These are phyloP conservation scores for Bombus consobrinus DNA, from an alignment of 1,140 invertebrate species.

Conservation along the genomic window DNA sequence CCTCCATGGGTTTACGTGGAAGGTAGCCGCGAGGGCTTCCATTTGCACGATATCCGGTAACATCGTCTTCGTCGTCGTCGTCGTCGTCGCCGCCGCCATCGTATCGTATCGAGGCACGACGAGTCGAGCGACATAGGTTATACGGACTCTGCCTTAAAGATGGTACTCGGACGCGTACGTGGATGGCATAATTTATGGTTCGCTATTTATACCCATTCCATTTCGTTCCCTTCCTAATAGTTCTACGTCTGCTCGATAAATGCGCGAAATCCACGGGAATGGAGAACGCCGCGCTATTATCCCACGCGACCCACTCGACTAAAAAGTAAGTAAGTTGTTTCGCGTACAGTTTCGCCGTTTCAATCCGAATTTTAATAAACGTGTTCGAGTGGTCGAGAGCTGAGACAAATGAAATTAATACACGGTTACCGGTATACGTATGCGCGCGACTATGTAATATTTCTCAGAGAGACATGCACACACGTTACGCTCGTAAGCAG, in stretches of 20 bases:
- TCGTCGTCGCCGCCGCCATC: not conserved
- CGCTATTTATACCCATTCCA: conserved; percentile 70
- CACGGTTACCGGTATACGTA: no score
- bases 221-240: conserved; percentile 15
- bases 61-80: not conserved
- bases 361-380: not conserved
- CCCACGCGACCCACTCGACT: not conserved
- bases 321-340: not conserved
- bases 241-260: not conserved
- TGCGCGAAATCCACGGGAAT: conserved; percentile 6
- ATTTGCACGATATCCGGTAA: conserved; percentile 57
- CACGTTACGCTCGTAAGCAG: no score
- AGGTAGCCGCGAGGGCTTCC: conserved; percentile 29
- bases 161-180: conserved; percentile 68
- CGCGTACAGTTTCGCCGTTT: not conserved
- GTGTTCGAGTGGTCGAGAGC: not conserved
- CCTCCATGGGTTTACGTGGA: conserved; percentile 28
- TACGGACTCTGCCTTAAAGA: conserved; percentile 63
- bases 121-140: conserved; percentile 63
- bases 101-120: not conserved
- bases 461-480: not conserved
- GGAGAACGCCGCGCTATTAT: not conserved
- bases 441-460: not conserved
- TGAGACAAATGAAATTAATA: conserved; percentile 11
- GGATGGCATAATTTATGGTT: conserved; percentile 73